Conservation (phyloP, 2,797 vertebrate species). For the Tadarida brasiliensis region DNA sequence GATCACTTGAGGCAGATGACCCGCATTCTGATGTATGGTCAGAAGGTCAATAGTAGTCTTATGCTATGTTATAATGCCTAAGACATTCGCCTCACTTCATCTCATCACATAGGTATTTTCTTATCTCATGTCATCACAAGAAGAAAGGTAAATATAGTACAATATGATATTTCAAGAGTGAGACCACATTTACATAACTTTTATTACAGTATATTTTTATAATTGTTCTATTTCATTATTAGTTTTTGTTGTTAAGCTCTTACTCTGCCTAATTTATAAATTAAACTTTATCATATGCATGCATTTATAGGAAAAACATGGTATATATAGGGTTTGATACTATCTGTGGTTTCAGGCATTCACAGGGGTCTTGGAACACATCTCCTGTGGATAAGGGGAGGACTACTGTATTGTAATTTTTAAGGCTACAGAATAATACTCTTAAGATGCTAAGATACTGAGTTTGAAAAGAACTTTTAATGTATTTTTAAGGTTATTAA, state of each 20-base stretch:
- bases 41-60: neutral
- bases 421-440: neutral
- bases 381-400: neutral
- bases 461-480: slow-evolving; percentile 30
- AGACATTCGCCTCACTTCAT: neutral
- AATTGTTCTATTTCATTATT: neutral
- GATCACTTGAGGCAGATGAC: neutral
- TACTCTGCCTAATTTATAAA: no score
- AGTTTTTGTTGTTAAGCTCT: no score
- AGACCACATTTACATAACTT: neutral
- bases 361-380: neutral
- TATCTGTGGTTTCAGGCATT: neutral
- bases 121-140: neutral
- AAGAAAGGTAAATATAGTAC: neutral
- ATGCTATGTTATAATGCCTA: neutral
- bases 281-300: no score
- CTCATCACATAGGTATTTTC: neutral
- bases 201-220: neutral
- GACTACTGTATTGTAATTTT: neutral
- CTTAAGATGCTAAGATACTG: neutral
- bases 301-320: no score
- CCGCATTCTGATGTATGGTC: neutral
- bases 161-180: neutral
- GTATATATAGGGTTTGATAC: no score
- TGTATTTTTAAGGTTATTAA: slow-evolving; percentile 15